Evolutionary conservation across 2,113 vertebrate species (phyloP).

Genomic region (Heloderma charlesbogerti): DNA sequence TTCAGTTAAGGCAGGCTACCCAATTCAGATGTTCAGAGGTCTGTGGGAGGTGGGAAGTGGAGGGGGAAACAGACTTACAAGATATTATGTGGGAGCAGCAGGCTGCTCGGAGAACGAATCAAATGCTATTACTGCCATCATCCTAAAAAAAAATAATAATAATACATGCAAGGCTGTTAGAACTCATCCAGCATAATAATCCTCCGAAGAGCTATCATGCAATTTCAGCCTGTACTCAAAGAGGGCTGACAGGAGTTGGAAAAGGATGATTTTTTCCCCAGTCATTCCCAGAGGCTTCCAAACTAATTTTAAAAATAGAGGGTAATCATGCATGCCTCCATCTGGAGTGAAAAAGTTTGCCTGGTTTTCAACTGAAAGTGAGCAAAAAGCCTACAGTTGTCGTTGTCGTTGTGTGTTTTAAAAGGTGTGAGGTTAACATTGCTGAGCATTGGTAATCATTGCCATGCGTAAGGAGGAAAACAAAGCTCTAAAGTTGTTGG

Average conservation of each 20-base stretch:
- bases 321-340: background rate
- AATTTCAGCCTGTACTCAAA: background rate
- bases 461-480: background rate
- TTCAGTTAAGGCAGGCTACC: background rate
- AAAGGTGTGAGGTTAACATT: background rate
- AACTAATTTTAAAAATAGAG: constrained; percentile 5
- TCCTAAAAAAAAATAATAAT: background rate
- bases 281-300: background rate
- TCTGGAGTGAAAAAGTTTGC: constrained; percentile 12
- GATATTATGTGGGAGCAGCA: constrained; percentile 9
- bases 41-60: background rate
- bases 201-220: background rate
- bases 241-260: background rate
- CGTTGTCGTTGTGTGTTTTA: background rate
- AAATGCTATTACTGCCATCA: background rate
- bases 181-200: constrained; percentile 9
- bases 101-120: background rate
- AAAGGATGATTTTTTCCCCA: background rate
- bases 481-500: background rate
- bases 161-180: background rate
- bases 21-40: constrained; percentile 14
- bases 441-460: background rate
- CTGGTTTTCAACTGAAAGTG: background rate
- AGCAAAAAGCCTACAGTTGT: background rate
- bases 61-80: background rate